These are phyloP conservation scores for Sinelater perroti DNA, from an alignment of 2,888 invertebrate genomes.

Conservation along the genomic window DNA sequence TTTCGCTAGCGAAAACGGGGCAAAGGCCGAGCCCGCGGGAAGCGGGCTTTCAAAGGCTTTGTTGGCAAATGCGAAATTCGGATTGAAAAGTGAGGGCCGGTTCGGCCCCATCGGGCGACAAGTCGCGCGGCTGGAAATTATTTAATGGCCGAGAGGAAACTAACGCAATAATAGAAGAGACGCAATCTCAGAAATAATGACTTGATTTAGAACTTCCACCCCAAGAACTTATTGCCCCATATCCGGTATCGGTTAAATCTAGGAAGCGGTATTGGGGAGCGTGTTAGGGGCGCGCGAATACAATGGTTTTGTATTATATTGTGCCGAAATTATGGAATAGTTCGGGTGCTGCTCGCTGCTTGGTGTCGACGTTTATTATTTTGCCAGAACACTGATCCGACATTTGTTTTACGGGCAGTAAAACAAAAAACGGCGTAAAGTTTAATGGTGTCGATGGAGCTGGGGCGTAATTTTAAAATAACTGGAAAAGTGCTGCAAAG, in stretches of 20 bases:
- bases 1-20: not conserved
- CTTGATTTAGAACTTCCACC: slow-evolving; percentile 39
- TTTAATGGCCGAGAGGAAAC: slow-evolving; percentile 39
- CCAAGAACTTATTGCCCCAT: slow-evolving; percentile 39
- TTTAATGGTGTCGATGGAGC: not conserved
- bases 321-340: slow-evolving; percentile 26
- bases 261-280: slow-evolving; percentile 33
- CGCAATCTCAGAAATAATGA: slow-evolving; percentile 42
- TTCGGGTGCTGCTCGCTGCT: slow-evolving; percentile 20
- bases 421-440: slow-evolving; percentile 2
- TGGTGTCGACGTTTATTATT: slow-evolving; percentile 24
- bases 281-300: slow-evolving; percentile 28
- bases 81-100: too few relatives aligned
- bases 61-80: too few relatives aligned
- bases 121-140: too few relatives aligned
- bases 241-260: slow-evolving; percentile 41
- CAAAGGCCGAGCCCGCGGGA: too few relatives aligned
- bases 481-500: too few relatives aligned
- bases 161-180: slow-evolving; percentile 36
- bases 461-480: too few relatives aligned
- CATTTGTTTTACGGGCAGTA: slow-evolving; percentile 5
- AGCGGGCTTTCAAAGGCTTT: too few relatives aligned
- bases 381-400: slow-evolving; percentile 4
- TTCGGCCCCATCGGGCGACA: too few relatives aligned
- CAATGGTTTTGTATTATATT: slow-evolving; percentile 30